phyloP scores from a whole-genome alignment of 2,888 invertebrate genomes.

The Apamea sordens region DNA sequence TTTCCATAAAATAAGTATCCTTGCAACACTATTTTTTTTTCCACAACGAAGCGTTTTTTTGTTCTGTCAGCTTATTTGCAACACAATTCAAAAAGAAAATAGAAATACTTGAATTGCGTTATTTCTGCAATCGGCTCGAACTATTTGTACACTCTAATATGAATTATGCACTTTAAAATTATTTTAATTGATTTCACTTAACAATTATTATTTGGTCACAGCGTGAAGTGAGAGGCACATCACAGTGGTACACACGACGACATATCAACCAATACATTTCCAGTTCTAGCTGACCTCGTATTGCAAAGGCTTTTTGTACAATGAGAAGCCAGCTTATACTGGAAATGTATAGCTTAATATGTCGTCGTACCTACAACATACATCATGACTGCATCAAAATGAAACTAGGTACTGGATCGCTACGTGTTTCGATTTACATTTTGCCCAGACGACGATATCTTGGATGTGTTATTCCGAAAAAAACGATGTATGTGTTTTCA shows the following conservation, averaged over 20 bases:
- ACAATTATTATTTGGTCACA: background rate
- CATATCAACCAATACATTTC: too few species aligned
- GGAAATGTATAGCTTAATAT: too few species aligned
- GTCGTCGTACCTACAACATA: background rate
- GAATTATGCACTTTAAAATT: background rate
- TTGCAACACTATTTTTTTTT: background rate
- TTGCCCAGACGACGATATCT: background rate
- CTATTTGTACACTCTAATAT: background rate
- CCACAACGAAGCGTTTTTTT: background rate
- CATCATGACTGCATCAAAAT: background rate
- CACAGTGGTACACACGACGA: background rate
- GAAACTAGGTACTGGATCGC: background rate
- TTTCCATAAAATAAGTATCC: background rate
- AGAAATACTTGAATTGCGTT: background rate
- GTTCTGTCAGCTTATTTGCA: background rate
- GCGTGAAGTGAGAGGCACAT: background rate
- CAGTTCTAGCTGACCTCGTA: too few species aligned
- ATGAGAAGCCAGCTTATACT: too few species aligned
- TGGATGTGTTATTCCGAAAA: background rate
- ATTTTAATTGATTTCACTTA: background rate
- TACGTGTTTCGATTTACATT: constrained; percentile 13
- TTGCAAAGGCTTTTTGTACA: too few species aligned
- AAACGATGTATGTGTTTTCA: background rate
- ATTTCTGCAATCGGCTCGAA: background rate
- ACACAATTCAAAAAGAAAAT: background rate